These are phyloP conservation scores for Tipula lateralis DNA, from an alignment of 2,888 invertebrate species.

Conservation along the genomic window DNA sequence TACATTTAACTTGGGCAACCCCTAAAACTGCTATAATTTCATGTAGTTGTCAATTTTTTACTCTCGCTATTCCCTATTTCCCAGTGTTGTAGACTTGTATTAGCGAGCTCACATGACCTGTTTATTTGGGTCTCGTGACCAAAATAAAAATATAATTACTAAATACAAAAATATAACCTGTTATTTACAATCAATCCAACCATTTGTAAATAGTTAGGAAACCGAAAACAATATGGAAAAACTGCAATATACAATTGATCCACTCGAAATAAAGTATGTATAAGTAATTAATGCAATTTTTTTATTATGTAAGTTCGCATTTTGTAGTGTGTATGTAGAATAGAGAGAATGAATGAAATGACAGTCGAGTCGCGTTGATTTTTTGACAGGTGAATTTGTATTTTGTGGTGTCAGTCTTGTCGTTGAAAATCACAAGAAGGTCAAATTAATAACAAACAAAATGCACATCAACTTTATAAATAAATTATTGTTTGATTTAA, in stretches of 20 bases:
- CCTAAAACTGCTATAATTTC: neutral
- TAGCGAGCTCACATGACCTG: slow-evolving; percentile 7
- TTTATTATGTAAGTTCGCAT: neutral
- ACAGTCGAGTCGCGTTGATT: neutral
- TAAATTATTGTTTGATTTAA: neutral
- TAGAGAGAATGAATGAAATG: neutral
- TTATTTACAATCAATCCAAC: slow-evolving; percentile 33
- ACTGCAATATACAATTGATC: slow-evolving; percentile 12
- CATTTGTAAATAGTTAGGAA: slow-evolving; percentile 21
- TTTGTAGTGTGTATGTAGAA: neutral
- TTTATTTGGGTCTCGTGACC: slow-evolving; percentile 30
- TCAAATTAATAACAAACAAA: slow-evolving; percentile 27
- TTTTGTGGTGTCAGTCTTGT: neutral
- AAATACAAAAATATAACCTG: slow-evolving; percentile 32
- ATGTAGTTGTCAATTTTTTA: neutral
- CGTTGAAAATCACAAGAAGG: slow-evolving; percentile 6
- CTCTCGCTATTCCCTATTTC: neutral
- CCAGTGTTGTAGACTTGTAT: slow-evolving; percentile 20
- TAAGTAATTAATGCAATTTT: neutral
- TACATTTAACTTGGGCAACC: neutral
- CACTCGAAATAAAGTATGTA: slow-evolving; percentile 3
- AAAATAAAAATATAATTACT: slow-evolving; percentile 30
- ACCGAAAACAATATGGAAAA: slow-evolving; percentile 24
- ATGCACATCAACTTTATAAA: neutral
- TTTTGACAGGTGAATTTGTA: slow-evolving; percentile 14